Conservation (phyloP, 2,113 vertebrate genomes). For the Clupea harengus region DNA sequence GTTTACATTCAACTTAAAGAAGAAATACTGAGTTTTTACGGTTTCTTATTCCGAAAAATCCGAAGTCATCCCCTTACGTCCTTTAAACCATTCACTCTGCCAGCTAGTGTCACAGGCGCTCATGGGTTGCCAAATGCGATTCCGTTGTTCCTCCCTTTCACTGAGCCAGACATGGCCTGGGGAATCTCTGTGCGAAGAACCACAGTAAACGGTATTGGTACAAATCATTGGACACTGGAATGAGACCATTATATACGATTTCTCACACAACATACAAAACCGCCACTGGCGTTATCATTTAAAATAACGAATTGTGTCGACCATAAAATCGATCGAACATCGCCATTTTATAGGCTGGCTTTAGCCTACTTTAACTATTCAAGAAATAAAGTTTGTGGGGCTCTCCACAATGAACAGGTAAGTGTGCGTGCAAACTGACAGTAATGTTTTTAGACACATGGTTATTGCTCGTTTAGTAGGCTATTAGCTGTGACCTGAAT, state of each 20-base stretch:
- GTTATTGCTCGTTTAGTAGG: too few relatives aligned
- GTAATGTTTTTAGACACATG: too few relatives aligned
- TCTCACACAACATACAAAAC: too few relatives aligned
- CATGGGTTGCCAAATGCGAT: constrained; percentile 66
- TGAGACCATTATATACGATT: not conserved
- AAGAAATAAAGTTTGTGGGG: too few relatives aligned
- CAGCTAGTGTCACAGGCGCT: constrained; percentile 66
- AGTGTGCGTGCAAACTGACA: too few relatives aligned
- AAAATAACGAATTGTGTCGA: not conserved
- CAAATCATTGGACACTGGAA: not conserved
- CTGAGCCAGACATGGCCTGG: not conserved
- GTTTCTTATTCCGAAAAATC: not conserved
- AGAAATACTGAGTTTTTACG: not conserved
- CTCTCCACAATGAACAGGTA: too few relatives aligned
- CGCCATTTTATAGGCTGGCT: too few relatives aligned
- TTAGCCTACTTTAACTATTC: too few relatives aligned
- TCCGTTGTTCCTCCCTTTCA: not conserved
- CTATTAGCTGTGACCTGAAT: too few relatives aligned
- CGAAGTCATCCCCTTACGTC: not conserved
- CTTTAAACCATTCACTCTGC: constrained; percentile 17
- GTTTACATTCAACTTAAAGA: not conserved
- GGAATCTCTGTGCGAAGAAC: not conserved
- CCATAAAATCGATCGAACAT: not conserved
- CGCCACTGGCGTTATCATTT: not conserved
- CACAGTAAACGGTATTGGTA: not conserved